A percentile compares a stretch with the other conserved stretches of the same genome.
Conservation (phyloP, 2,113 vertebrate species). For the Antechinus flavipes region DNA sequence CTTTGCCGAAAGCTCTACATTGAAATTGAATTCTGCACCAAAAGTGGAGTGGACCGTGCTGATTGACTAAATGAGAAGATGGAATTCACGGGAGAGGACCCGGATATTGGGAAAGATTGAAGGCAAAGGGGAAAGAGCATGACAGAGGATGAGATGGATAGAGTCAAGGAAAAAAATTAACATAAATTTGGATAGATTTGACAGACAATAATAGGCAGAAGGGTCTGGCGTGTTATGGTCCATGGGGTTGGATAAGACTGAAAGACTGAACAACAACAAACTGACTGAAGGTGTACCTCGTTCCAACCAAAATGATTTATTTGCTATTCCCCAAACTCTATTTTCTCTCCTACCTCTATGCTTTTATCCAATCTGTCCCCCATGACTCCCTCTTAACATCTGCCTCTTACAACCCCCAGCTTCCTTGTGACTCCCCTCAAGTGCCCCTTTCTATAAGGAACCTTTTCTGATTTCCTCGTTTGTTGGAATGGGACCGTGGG, state of each 20-base stretch:
- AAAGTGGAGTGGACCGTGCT: conserved; percentile 44
- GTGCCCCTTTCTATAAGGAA: neutral
- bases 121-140: neutral
- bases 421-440: neutral
- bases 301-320: neutral
- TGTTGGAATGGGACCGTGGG: neutral
- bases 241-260: neutral
- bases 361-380: neutral
- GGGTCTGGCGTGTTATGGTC: neutral
- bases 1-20: conserved; percentile 35
- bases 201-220: neutral
- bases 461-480: neutral
- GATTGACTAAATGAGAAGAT: neutral
- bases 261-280: neutral
- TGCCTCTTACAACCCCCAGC: too few relatives aligned
- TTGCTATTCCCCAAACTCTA: neutral
- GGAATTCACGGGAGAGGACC: neutral
- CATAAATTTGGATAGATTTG: neutral
- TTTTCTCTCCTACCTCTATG: neutral
- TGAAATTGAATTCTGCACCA: conserved; percentile 23
- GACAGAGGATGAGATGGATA: neutral
- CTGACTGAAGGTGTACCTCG: too few relatives aligned
- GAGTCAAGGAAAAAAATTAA: neutral
- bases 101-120: neutral
- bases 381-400: neutral